Percentiles rank a stretch among this genome's conserved stretches.
These are phyloP conservation scores for Pomatostomus ruficeps DNA, from an alignment of 2,113 vertebrate species.

Conservation along the genomic window DNA sequence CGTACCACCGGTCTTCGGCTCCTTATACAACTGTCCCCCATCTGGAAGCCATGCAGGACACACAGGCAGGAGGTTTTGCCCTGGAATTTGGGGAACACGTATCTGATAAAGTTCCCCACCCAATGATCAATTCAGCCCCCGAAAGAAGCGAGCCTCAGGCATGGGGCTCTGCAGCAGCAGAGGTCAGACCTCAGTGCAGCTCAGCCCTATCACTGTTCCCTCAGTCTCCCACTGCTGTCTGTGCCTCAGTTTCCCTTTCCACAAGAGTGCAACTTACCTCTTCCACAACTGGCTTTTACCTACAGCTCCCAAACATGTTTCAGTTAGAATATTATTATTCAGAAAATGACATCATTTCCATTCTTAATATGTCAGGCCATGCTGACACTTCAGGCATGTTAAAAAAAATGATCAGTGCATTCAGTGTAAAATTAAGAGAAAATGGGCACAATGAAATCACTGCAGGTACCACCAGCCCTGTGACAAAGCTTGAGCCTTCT, in stretches of 20 bases:
- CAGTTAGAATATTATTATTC: background rate
- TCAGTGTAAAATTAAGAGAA: background rate
- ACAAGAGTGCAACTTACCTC: background rate
- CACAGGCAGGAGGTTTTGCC: rapidly evolving
- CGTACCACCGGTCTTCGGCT: background rate
- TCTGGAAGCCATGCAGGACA: background rate
- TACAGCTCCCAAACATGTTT: background rate
- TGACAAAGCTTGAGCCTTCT: background rate
- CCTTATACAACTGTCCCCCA: background rate
- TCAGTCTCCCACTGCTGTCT: background rate
- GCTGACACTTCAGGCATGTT: background rate
- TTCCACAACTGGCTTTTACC: background rate
- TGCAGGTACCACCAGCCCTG: background rate
- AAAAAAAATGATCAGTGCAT: background rate
- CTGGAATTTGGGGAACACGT: rapidly evolving
- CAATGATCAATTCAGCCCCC: rapidly evolving
- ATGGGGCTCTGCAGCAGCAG: background rate
- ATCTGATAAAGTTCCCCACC: background rate
- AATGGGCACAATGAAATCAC: background rate
- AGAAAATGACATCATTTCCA: background rate
- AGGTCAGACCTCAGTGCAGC: background rate
- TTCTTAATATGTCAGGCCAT: background rate
- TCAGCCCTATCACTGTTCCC: background rate
- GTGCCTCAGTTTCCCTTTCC: background rate
- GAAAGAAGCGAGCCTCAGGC: rapidly evolving